Percentiles rank a stretch among this genome's conserved stretches.
Conservation (phyloP, 2,888 invertebrate genomes). For the Aplocera efformata region DNA sequence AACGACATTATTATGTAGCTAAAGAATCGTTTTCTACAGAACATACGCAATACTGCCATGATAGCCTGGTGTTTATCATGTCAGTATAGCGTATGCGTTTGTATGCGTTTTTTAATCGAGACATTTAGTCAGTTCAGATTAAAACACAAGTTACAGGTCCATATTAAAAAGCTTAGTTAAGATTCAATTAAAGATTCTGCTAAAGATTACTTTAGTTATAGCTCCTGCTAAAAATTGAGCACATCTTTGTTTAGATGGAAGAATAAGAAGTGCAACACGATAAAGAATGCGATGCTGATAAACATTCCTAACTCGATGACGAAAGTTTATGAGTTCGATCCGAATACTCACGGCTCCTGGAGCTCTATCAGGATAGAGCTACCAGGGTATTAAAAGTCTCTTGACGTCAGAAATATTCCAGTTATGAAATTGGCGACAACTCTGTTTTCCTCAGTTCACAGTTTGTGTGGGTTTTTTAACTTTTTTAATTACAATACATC, state of each 20-base stretch:
- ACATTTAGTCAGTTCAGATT: too few species aligned
- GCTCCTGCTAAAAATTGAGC: constrained; percentile 4
- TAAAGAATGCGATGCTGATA: background rate
- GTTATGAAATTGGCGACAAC: background rate
- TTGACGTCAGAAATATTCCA: constrained; percentile 4
- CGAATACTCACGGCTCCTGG: background rate
- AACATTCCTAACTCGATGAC: background rate
- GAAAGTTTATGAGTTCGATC: background rate
- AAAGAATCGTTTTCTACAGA: too few species aligned
- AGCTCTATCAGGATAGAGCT: background rate
- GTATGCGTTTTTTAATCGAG: too few species aligned
- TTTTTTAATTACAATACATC: background rate
- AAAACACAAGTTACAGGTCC: too few species aligned
- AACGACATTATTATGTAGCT: too few species aligned
- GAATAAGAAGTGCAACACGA: constrained; percentile 2
- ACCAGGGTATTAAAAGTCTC: constrained; percentile 4
- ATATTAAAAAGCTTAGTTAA: too few species aligned
- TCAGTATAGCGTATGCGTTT: too few species aligned
- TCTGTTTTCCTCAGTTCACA: background rate
- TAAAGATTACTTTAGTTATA: background rate
- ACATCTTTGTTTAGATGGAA: constrained; percentile 4
- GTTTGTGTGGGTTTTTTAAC: background rate
- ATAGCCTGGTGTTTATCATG: too few species aligned
- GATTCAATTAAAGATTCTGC: constrained; percentile 4
- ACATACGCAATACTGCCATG: too few species aligned